Conservation (phyloP, 30 jellyfish, hydroid and myxozoan species). For the Pseudorhiza aurosa region DNA sequence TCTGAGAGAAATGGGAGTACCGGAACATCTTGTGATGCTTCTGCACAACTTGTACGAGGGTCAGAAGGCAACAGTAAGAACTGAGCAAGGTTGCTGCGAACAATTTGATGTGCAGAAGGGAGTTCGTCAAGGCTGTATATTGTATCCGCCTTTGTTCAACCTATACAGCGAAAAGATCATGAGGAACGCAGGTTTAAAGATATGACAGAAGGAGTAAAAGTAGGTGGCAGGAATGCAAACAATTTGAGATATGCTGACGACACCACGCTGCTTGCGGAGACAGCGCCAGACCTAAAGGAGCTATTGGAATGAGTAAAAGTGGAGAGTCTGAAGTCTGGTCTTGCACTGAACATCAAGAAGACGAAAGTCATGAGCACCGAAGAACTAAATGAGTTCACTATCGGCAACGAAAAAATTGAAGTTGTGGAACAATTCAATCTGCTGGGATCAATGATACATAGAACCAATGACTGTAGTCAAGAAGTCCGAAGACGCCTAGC, state of each 20-base stretch:
- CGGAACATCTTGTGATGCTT: conserved; percentile 17
- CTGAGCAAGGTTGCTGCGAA: not conserved
- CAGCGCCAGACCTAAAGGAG: not conserved
- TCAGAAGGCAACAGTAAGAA: conserved; percentile 36
- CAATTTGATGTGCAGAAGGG: conserved; percentile 1
- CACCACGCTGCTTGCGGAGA: conserved; percentile 1
- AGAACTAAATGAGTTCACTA: conserved; percentile 11
- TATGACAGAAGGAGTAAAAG: conserved; percentile 10
- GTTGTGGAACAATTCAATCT: conserved; percentile 22
- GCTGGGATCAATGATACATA: conserved; percentile 48
- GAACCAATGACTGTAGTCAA: conserved; percentile 9
- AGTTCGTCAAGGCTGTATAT: conserved; percentile 34
- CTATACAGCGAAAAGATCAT: conserved; percentile 8
- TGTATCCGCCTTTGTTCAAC: conserved; percentile 27
- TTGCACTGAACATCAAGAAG: conserved; percentile 9
- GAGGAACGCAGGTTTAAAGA: conserved; percentile 9
- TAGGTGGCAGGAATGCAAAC: conserved; percentile 2
- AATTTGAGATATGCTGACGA: conserved; percentile 33
- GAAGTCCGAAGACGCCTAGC: not conserved
- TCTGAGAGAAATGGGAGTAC: conserved; percentile 30
- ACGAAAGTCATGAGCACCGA: conserved; percentile 39
- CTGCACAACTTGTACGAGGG: conserved; percentile 14
- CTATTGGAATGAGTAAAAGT: not conserved
- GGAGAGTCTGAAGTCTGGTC: conserved; percentile 32
- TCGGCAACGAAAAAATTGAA: conserved; percentile 47